Base-by-base conservation (phyloP, 2,888 invertebrate genomes). In the Argyra leucocephala region DNA sequence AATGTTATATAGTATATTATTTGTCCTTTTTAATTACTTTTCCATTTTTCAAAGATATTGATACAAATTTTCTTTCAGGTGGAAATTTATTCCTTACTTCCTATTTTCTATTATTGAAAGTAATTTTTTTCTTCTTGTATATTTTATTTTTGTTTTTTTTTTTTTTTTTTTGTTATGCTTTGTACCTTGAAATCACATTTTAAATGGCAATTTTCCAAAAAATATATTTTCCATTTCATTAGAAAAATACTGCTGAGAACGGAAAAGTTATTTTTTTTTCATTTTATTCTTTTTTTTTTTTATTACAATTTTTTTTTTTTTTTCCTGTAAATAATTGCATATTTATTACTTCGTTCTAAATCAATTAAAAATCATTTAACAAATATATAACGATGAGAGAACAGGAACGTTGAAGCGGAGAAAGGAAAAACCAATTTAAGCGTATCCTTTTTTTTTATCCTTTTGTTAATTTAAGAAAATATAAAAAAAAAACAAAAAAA, bases 181-280 rank as follows among this genome's bases (percentile, higher is more conserved):
- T 12, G 2, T 48, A 48, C 48, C 48, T 48, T 48, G n/a, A 18
- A 48, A 48, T 18, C 12, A 37, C 12, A 15, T 48, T 48, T 48
- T 48, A 48, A 48, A 48, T 48, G 48, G 48, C 48, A 48, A 48
- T 48, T 48, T 48, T 48, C 48, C 48, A 48, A 48, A 48, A 48
- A 48, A 48, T 48, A 48, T 48, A 48, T 48, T 48, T 48, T 48
- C 48, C 48, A 48, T 48, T 48, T 48, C 48, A 48, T 48, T 48
- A 48, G 48, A 9, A 48, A 48, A n/a, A n/a, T n/a, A n/a, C n/a
- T 18, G 12, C 48, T 48, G 5, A 48, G 15, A 48, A 18, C 48
- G 15, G 15, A 48, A 18, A 48, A 48, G 18, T 1, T 2, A 3
- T 18, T 6, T 48, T 48, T 48, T 4, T 31, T 31, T 48, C 3